Base-by-base conservation (phyloP, 92 coral and sea anemone species). In the Epizoanthus fatuus region DNA sequence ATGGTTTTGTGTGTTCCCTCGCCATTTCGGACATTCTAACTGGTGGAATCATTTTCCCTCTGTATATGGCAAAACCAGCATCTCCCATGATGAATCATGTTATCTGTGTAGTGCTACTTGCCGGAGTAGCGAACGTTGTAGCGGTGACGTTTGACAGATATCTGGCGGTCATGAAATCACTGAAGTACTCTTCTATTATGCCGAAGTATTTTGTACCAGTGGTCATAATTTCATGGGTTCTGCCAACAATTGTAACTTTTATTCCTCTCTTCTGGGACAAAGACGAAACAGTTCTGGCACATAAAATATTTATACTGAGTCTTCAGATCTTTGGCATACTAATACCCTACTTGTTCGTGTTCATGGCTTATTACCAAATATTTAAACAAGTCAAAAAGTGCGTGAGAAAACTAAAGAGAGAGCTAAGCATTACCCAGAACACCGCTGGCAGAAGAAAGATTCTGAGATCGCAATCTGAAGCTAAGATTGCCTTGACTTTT, bases 91-190 rank as follows among this genome's bases (percentile, higher is more conserved):
- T 90, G 35, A 81, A 92, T 2, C 90, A 93, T 63, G 25, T 93
- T 35, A 92, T 91, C 3, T 92, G 87, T 0, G 79, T 91, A 19
- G 90, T 93, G 20, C 87, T 93, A 9, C 83, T 88, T 5, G 84
- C 93, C 29, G 98, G 98, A 13, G 98, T 92, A 38, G 94, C 93
- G 10, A 93, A 93, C 63, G 91, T 93, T 10, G 83, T 90, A 4
- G 87, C 97, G 1, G 97, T 93, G 10, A 93, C 97, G 7, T 93
- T 88, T 68, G 97, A 93, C 72, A 89, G 97, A 16, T 93, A 88
- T 69, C 38, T 91, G 37, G 97, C 97, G 7, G 85, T 93, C 10
- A 72, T 84, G 65, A 92, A 71, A 4, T 94, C 97, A 14, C 69
- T 93, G 35, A 79, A 84, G 16, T 91, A 91, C 47, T 55, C 82